Base-by-base conservation (phyloP, 2,113 vertebrate genomes). In the Rhadina sibilatrix region DNA sequence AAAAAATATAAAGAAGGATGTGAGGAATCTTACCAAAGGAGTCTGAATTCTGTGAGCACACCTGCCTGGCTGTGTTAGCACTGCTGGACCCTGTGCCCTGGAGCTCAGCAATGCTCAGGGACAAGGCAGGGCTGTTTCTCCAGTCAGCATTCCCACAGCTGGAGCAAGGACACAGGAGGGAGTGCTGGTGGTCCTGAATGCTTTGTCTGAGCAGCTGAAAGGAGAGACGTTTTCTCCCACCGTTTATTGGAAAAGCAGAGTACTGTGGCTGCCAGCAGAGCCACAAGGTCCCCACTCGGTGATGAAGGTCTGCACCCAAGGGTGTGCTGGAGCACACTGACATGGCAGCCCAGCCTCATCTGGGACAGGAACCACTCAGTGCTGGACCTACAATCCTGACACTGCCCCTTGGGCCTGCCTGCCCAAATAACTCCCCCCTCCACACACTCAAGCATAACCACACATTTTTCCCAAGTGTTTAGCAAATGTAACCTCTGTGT, bases 401-500 rank as follows among this genome's bases (percentile, higher is more conserved):
- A 5, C 54, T 72, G 53, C 44, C 63, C 9, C 53, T 47, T 12
- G 21, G 35, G 42, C 59, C 93, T 49, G 15, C 35, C 68, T 77
- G 53, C 79, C 83, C 71, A 30, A 81, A 70, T 17, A 77, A 27
- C 15, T 65, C 25, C 25, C 21, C 11, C 12, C 25, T 28, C 53
- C 59, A 15, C 4, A 1, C 38, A 50, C 22, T 7, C 91, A 46
- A 15, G 46, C 50, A 33, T 16, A 82, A n/a, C 40, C 40, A 24
- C 2, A 7, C 60, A 11, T 54, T 83, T 83, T 70, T 17, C 80
- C 50, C 94, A 93, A 96, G 57, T 83, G 92, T 75, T 77, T n/a
- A 66, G 71, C 69, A 78, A 87, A 96, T 95, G 96, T 96, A 89
- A 80, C 72, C 95, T 63, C 83, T 91, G 86, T 89, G 92, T 89